Conservation (phyloP, 2,888 invertebrate genomes). For the Oscheius sp. region DNA sequence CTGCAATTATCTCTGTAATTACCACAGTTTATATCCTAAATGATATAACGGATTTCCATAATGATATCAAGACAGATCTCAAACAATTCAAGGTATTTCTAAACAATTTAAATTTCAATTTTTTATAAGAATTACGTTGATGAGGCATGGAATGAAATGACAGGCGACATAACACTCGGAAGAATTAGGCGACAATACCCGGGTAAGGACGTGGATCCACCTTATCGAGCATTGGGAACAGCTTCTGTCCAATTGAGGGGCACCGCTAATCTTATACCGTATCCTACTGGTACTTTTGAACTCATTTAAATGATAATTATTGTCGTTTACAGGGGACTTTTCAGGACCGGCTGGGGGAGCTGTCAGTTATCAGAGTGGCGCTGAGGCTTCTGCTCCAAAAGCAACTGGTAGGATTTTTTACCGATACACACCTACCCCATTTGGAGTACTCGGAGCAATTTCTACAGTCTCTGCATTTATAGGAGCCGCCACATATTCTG, state of each 20-base stretch:
- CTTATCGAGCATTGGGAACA: conserved; percentile 22
- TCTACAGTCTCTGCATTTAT: not conserved
- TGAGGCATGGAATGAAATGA: conserved; percentile 31
- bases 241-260: conserved; percentile 15
- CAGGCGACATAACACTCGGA: not conserved
- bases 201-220: not conserved
- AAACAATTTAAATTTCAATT: not conserved
- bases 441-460: not conserved
- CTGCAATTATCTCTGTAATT: not conserved
- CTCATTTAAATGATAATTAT: not conserved
- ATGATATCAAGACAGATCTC: conserved; percentile 17
- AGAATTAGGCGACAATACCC: conserved; percentile 4
- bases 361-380: not conserved
- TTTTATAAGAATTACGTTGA: conserved; percentile 8
- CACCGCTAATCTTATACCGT: conserved; percentile 7
- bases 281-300: not conserved
- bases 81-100: conserved; percentile 12
- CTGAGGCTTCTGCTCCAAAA: not conserved
- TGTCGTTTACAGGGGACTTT: conserved; percentile 19
- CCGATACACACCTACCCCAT: not conserved
- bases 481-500: no score
- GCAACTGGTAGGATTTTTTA: not conserved
- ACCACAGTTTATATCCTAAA: conserved; percentile 10
- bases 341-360: conserved; percentile 2
- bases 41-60: conserved; percentile 22